Conservation (phyloP, 2,797 vertebrate species). For the Moxostoma hubbsi region DNA sequence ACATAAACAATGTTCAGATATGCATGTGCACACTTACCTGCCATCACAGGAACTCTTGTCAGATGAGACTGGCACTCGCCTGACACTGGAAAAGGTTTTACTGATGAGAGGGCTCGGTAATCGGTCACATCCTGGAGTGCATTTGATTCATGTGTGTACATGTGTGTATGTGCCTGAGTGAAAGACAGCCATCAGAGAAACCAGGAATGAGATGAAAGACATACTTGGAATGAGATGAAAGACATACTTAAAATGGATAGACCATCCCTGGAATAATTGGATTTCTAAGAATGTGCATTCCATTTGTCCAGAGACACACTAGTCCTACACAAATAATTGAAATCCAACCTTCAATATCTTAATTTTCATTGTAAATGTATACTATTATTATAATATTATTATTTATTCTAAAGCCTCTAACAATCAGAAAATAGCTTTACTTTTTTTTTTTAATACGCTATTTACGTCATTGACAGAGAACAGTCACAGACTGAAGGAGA, state of each 20-base stretch:
- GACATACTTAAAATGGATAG: background rate
- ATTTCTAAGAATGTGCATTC: background rate
- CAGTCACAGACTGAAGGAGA: too few species aligned
- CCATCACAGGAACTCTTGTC: constrained; percentile 1
- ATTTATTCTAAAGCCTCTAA: background rate
- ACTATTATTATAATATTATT: too few species aligned
- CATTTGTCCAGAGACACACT: background rate
- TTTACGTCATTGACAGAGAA: constrained; percentile 29
- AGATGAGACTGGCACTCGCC: background rate
- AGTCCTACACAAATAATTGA: background rate
- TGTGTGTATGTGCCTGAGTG: background rate
- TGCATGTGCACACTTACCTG: constrained; percentile 10
- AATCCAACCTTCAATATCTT: background rate
- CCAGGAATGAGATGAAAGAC: constrained; percentile 13
- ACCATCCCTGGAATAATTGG: background rate
- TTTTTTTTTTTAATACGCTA: constrained; percentile 31
- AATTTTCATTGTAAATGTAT: constrained; percentile 9
- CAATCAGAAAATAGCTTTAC: constrained; percentile 8
- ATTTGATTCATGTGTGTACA: constrained; percentile 3
- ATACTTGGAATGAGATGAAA: constrained; percentile 8
- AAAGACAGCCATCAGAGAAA: constrained; percentile 22
- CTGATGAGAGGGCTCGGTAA: constrained; percentile 36
- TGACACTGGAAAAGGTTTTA: constrained; percentile 11
- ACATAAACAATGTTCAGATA: background rate
- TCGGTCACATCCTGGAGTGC: constrained; percentile 34